phyloP scores from a whole-genome alignment of 2,113 vertebrate species.

The Bubalus kerabau region DNA sequence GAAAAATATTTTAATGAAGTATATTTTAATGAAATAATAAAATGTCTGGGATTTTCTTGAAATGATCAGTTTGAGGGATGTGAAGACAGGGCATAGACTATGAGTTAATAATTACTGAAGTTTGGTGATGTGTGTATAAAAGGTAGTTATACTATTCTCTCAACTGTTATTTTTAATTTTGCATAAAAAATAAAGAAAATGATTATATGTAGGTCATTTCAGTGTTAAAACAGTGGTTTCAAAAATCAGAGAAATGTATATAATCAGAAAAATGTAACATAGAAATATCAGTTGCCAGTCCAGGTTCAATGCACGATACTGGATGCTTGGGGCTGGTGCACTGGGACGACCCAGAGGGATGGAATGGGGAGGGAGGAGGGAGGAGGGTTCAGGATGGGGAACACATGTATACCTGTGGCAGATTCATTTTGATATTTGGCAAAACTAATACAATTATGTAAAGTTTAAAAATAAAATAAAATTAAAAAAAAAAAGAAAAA shows the following conservation, averaged over 20 bases:
- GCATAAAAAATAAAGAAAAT: neutral
- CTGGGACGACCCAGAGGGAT: too few relatives aligned
- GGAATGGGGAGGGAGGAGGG: too few relatives aligned
- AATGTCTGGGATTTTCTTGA: neutral
- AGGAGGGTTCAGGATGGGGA: too few relatives aligned
- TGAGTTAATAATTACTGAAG: neutral
- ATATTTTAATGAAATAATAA: slow-evolving; percentile 5
- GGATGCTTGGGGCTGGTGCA: too few relatives aligned
- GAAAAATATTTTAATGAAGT: neutral
- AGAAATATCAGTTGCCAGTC: too few relatives aligned
- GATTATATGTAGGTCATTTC: neutral
- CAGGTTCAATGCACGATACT: too few relatives aligned
- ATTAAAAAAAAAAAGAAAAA: too few relatives aligned
- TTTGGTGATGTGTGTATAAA: neutral
- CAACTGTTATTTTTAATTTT: neutral
- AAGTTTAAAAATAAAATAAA: too few relatives aligned
- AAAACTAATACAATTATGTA: too few relatives aligned
- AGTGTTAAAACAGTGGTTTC: neutral
- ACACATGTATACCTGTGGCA: too few relatives aligned
- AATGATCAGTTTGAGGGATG: neutral
- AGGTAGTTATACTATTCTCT: neutral
- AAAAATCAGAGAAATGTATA: neutral
- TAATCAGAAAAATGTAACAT: neutral
- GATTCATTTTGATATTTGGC: too few relatives aligned
- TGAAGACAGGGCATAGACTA: neutral